Conservation (phyloP, 2,797 vertebrate species). For the Fratercula arctica region DNA sequence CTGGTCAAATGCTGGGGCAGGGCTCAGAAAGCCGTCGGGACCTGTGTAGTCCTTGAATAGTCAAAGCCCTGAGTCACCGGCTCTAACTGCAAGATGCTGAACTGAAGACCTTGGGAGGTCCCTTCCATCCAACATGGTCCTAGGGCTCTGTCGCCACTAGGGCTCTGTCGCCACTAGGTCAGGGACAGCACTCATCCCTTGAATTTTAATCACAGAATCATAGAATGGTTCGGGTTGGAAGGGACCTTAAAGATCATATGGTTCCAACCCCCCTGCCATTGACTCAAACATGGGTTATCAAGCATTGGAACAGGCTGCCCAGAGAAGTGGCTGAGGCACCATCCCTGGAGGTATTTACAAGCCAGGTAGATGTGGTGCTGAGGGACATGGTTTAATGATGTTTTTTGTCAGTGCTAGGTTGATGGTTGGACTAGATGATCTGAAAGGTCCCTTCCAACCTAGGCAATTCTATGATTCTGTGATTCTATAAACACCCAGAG, state of each 20-base stretch:
- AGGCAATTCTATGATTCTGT: too few species aligned
- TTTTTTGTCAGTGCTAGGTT: too few species aligned
- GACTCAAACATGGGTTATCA: background rate
- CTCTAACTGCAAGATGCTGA: background rate
- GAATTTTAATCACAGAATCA: background rate
- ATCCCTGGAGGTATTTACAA: too few species aligned
- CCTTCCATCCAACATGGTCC: background rate
- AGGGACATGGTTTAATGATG: too few species aligned
- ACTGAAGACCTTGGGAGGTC: background rate
- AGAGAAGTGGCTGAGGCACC: too few species aligned
- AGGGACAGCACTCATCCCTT: background rate
- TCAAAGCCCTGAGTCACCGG: background rate
- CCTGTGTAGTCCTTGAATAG: background rate
- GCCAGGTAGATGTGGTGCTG: too few species aligned
- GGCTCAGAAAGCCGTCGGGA: background rate
- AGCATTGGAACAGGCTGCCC: too few species aligned
- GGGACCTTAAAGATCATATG: background rate
- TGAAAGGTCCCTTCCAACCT: too few species aligned
- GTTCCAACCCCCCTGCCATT: background rate
- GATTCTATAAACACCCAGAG: background rate
- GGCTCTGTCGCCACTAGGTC: background rate
- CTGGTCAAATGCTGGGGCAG: background rate
- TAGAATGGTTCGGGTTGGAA: background rate
- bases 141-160: background rate
- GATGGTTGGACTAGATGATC: too few species aligned